Base-by-base conservation (phyloP, 2,888 invertebrate species). In the Marronus borbonicus region DNA sequence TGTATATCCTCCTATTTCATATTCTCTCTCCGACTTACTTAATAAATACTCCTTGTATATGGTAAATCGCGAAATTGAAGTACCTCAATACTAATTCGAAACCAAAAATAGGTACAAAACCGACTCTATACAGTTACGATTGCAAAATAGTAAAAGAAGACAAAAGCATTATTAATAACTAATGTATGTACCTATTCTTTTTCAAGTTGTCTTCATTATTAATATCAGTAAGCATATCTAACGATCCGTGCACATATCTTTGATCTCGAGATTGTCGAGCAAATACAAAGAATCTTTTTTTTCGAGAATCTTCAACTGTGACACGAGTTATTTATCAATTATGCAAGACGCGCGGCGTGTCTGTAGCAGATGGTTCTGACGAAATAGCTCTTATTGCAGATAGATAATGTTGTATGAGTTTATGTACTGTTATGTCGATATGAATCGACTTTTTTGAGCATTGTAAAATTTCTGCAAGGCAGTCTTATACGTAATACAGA, bases 281-380 rank as follows among this genome's bases (percentile, higher is more conserved):
- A 31, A 12, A 31, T n/a, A 62, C 62, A 62, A 62, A 62, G 62
- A 24, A 62, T 62, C 62, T 28, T 1, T 28, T 17, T 62, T 28
- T 31, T 28, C 62, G 14, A 24, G 62, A 62, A 31, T 66, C 44
- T 66, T n/a, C 20, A 24, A 20, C 44, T 66, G 49, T 66, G 66
- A 66, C 66, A 66, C 24, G 66, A 24, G 66, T 49, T 66, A 66
- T 66, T 66, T 44, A 66, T 66, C 49, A 66, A 49, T 66, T 39
- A 44, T 44, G 66, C 49, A 66, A 66, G 17, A 20, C 10, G 12
- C 44, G 17, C 24, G 7, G 17, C 49, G 66, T 66, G 62, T 24
- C 31, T 20, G 10, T 14, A 66, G 17, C 66, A 66, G 24, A 66
- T 66, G 66, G 66, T 44, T 4, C 62, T 62, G 62, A 62, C 12